These are phyloP conservation scores for Neolamprologus ventralis DNA, from an alignment of 2,113 vertebrate genomes.

Conservation along the genomic window DNA sequence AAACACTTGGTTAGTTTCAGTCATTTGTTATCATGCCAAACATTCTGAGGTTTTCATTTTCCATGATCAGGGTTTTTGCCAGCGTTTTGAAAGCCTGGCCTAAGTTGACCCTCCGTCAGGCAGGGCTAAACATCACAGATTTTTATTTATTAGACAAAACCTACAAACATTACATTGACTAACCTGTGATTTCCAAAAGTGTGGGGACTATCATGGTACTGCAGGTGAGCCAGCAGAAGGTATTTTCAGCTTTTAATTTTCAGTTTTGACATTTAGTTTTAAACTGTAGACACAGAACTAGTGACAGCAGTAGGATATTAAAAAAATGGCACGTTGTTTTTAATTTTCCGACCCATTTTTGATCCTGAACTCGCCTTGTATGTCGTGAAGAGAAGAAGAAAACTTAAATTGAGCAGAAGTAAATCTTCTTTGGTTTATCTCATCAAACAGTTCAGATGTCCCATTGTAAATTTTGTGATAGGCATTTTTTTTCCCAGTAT, in stretches of 20 bases:
- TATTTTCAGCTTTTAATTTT: background rate
- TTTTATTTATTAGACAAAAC: background rate
- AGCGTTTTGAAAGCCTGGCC: background rate
- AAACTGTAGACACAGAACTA: background rate
- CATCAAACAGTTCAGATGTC: background rate
- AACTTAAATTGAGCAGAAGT: background rate
- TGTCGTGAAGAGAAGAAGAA: background rate
- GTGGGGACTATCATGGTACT: background rate
- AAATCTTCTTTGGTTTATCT: background rate
- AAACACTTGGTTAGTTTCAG: background rate
- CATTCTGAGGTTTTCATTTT: background rate
- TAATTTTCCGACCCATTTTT: background rate
- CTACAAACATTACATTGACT: background rate
- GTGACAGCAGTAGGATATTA: background rate
- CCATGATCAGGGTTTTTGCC: background rate
- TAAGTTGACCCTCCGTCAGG: background rate
- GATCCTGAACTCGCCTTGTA: fast-evolving
- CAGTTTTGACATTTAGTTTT: background rate
- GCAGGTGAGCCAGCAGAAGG: background rate
- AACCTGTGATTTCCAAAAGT: background rate
- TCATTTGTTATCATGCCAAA: background rate
- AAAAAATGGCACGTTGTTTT: background rate
- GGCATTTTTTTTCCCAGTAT: fast-evolving
- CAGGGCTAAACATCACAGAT: background rate
- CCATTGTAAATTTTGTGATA: background rate